phyloP scores from a whole-genome alignment of 2,797 vertebrate genomes.

The Rhinophrynus dorsalis region DNA sequence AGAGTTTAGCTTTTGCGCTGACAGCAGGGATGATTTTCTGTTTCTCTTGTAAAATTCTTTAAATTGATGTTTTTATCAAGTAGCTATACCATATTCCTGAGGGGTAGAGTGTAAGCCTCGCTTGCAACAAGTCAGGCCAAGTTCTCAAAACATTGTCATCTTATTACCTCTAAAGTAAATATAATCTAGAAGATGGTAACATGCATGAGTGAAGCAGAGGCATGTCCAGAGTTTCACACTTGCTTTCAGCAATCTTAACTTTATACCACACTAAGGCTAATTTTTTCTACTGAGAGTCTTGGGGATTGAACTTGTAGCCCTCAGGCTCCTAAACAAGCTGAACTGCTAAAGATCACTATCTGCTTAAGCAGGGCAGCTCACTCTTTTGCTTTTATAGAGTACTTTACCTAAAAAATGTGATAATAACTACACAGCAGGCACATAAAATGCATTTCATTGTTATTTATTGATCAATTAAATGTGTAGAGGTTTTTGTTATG shows the following conservation, averaged over 20 bases:
- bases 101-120: conserved; percentile 27
- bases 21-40: conserved; percentile 49
- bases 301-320: conserved; percentile 31
- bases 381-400: background rate
- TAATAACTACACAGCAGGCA: background rate
- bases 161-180: conserved; percentile 37
- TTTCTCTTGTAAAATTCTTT: conserved; percentile 29
- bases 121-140: conserved; percentile 32
- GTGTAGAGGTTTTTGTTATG: background rate
- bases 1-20: conserved; percentile 51
- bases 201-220: conserved; percentile 35
- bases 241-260: conserved; percentile 23
- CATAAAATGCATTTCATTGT: conserved; percentile 14
- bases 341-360: conserved; percentile 31
- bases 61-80: conserved; percentile 30
- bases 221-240: conserved; percentile 39
- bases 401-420: background rate
- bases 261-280: conserved; percentile 26
- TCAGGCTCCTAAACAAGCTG: conserved; percentile 32
- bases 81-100: conserved; percentile 15
- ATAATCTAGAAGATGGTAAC: conserved; percentile 17
- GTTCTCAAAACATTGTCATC: conserved; percentile 32
- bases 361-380: conserved; percentile 15
- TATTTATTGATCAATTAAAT: background rate
- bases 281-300: conserved; percentile 33